Base-by-base conservation (phyloP, 2,888 invertebrate genomes). In the Drosophila yooni region DNA sequence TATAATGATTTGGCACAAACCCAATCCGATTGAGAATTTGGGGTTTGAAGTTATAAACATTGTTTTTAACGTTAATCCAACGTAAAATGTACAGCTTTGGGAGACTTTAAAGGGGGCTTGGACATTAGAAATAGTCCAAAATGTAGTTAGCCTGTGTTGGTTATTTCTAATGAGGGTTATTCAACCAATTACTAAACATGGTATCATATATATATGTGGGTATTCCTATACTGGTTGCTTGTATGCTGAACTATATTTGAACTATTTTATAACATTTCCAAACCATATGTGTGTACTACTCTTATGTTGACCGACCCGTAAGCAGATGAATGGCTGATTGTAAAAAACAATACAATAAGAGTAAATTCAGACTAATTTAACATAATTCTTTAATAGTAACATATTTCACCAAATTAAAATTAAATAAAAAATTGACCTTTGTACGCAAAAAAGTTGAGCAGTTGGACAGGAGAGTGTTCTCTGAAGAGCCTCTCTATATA, bases 401-500 rank as follows among this genome's bases (percentile, higher is more conserved):
- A 2, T 21, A 21, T 21, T 43, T 43, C 13, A 43, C 7, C 10
- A 31, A 10, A 31, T 31, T 33, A 10, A 33, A 33, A 10, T 10
- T 33, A 10, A 33, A 33, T 10, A 10, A 0, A 11, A 33, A 33
- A 33, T 33, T 11, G 40, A 43, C n/a, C 40, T n/a, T n/a, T 40
- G 40, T 2, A 40, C 10, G 43, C 8, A 4, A 46, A 25, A 46
- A 15, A 15, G 8, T 46, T 25, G 8, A 7, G 46, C 15, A 46
- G 25, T 25, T 46, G 46, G 3, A 46, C 21, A 15, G 21, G 21
- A 13, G 13, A 21, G 46, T 21, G 21, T 25, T 46, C 15, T 25
- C 2, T 46, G 15, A 46, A 21, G 53, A 25, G 21, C 15, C 11
- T 53, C 34, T 53, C 18, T 52, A 40, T 52, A 66, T 79, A 83